Evolutionary conservation across 1,140 invertebrate genomes (phyloP).

Genomic region (Cyphomyrmex costatus): DNA sequence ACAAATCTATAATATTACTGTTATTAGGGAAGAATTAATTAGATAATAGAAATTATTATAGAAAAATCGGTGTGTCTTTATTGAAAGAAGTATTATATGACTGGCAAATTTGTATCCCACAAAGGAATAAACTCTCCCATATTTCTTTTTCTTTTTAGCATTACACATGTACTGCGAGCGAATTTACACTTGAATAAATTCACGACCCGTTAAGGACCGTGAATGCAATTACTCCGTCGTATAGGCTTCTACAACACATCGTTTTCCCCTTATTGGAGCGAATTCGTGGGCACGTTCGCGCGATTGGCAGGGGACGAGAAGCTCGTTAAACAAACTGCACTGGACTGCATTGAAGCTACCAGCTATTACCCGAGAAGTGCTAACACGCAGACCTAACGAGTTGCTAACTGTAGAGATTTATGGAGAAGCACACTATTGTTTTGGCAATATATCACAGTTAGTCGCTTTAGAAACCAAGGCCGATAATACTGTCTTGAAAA

Average conservation of each 20-base stretch:
- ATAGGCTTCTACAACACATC: slow-evolving; percentile 8
- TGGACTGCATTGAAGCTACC: slow-evolving; percentile 3
- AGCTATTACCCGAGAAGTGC: slow-evolving; percentile 13
- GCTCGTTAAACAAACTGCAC: slow-evolving; percentile 63
- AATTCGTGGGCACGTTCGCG: slow-evolving; percentile 34
- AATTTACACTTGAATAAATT: slow-evolving; percentile 50
- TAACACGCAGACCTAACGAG: slow-evolving; percentile 36
- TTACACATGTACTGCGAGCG: slow-evolving; percentile 19
- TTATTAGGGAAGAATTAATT: no score
- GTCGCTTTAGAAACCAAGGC: neutral
- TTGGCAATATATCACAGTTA: neutral
- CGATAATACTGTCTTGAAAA: neutral
- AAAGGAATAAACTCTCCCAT: neutral
- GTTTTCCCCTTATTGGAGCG: slow-evolving; percentile 26
- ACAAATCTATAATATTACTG: no score
- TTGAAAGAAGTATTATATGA: neutral
- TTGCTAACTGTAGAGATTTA: slow-evolving; percentile 44
- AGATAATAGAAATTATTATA: no score
- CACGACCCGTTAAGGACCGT: slow-evolving; percentile 20
- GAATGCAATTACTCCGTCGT: slow-evolving; percentile 30
- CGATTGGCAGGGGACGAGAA: slow-evolving; percentile 47
- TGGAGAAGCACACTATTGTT: slow-evolving; percentile 20
- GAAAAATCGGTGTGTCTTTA: neutral
- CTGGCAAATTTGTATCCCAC: neutral
- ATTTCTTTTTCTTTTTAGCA: neutral